phyloP scores from a whole-genome alignment of 2,888 invertebrate genomes.

The Ennomos quercinarius region DNA sequence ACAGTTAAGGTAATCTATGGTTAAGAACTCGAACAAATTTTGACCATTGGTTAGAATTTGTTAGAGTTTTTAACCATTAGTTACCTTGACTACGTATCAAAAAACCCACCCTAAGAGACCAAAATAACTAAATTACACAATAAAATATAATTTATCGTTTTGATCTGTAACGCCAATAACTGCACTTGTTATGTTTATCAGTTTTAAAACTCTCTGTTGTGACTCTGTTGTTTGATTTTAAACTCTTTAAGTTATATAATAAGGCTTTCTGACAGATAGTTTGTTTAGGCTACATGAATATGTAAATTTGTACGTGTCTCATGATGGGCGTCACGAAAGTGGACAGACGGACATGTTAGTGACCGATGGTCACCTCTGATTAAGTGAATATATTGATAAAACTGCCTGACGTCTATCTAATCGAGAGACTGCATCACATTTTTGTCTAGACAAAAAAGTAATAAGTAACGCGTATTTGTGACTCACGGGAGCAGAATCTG shows the following conservation, averaged over 20 bases:
- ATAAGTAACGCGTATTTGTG: too few species aligned
- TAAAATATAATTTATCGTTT: conserved; percentile 14
- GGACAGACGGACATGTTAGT: conserved; percentile 35
- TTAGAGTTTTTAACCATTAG: too few species aligned
- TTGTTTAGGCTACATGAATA: background rate
- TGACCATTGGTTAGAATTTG: too few species aligned
- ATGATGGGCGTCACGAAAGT: conserved; percentile 27
- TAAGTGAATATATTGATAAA: conserved; percentile 13
- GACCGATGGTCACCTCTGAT: conserved; percentile 31
- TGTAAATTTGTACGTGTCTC: conserved; percentile 9
- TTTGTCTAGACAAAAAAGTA: conserved; percentile 9
- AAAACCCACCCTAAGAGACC: too few species aligned
- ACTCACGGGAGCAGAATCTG: too few species aligned
- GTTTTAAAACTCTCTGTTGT: too few species aligned
- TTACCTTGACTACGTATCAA: too few species aligned
- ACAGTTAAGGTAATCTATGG: too few species aligned
- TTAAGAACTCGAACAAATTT: too few species aligned
- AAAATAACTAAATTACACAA: conserved; percentile 18
- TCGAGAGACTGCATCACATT: background rate
- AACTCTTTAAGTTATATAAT: background rate
- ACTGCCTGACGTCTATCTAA: conserved; percentile 2
- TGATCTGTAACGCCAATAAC: conserved; percentile 21
- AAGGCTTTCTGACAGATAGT: conserved; percentile 1
- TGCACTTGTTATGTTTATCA: background rate
- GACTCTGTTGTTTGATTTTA: conserved; percentile 2